Base-by-base conservation (phyloP, 2,888 invertebrate species). In the Anoncus sp. region DNA sequence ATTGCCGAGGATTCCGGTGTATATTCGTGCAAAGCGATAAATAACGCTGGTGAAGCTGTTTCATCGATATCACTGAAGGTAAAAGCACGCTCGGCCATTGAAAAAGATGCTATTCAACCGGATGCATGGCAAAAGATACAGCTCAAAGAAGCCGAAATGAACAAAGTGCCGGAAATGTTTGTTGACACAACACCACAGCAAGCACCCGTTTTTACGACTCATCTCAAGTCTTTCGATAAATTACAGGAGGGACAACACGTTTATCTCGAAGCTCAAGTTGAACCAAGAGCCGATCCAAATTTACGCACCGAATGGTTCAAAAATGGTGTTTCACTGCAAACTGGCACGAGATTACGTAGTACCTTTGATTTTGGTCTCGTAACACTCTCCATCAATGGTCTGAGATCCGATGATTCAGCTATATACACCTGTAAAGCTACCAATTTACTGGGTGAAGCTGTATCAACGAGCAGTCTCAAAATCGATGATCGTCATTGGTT, bases 321-420 rank as follows among this genome's bases (percentile, higher is more conserved):
- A 89, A 98, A 98, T 89, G 97, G 97, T n/a, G 92, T 96, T 55
- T 94, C 96, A 0, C 92, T 98, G 18, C 96, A 96, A 75, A 97
- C 97, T 76, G 97, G 97, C 83, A 96, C 98, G 40, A 94, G 99
- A 84, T 94, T 98, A 80, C 96, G 97, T 88, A 98, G 98, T 84
- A 97, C 98, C 27, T 98, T 99, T 88, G 99, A 99, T 90, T 99
- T 99, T 91, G 99, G 99, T 59, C 94, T 98, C 77, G 99, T 99
- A 0, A 97, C 98, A 0, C 92, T 98, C 31, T 97, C 98, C 16
- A 96, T 98, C 77, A 97, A 97, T 88, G 95, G 97, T 2, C 88
- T 98, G 51, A 94, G 98, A 85, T 94, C 95, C 60, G 98, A 98
- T 86, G 99, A 99, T 92, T 97, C 97, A 2, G 99, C 98, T 6